Evolutionary conservation across 2,888 invertebrate species (phyloP).

Genomic region (Dioctria rufipes): DNA sequence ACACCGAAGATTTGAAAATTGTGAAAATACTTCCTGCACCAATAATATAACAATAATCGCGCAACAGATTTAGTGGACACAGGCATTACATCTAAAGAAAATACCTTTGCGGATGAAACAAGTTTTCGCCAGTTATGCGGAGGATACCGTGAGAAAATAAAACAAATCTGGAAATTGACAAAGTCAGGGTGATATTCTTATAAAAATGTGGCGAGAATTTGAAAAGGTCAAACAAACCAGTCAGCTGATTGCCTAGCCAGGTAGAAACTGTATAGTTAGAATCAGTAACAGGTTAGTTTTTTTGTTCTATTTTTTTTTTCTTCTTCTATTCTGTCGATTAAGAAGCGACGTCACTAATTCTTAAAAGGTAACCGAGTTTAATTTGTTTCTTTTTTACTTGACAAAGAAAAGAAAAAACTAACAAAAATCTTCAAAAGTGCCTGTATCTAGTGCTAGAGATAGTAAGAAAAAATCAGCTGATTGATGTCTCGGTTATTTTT

Average conservation of each 20-base stretch:
- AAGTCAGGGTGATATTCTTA: conserved; percentile 10
- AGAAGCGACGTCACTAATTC: background rate
- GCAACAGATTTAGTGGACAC: background rate
- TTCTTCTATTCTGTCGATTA: background rate
- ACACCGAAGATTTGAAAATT: no score
- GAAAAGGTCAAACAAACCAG: conserved; percentile 30
- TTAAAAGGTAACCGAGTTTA: conserved; percentile 11
- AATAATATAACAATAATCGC: background rate
- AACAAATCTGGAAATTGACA: conserved; percentile 36
- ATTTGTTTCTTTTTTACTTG: conserved; percentile 8
- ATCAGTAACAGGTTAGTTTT: background rate
- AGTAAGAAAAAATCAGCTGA: conserved; percentile 31
- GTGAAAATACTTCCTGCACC: no score
- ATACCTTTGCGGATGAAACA: conserved; percentile 32
- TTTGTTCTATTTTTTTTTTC: no score
- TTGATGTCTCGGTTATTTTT: conserved; percentile 22
- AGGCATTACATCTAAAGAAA: conserved; percentile 6
- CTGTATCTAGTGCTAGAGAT: background rate
- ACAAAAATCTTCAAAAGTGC: background rate
- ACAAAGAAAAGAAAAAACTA: background rate
- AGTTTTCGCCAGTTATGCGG: conserved; percentile 18
- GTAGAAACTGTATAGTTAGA: conserved; percentile 5
- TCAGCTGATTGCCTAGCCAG: conserved; percentile 32
- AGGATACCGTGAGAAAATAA: conserved; percentile 41
- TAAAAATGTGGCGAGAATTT: conserved; percentile 26